Evolutionary conservation across 2,797 vertebrate genomes (phyloP).

Genomic region (Kryptolebias ocellatus): DNA sequence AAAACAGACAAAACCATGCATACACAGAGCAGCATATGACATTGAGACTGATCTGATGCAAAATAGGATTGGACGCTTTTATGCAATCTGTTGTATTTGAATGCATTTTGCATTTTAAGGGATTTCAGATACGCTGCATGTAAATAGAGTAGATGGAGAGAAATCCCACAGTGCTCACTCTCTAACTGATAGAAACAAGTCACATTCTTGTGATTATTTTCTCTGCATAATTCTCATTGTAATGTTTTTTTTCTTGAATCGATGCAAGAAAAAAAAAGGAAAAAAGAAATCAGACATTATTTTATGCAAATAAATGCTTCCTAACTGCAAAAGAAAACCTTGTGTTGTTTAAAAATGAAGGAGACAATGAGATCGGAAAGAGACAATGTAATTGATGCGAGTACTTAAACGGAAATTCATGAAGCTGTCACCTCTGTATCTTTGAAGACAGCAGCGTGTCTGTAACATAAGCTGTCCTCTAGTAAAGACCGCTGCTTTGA

Average conservation of each 20-base stretch:
- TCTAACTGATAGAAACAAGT: constrained; percentile 59
- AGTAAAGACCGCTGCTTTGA: constrained; percentile 63
- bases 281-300: constrained; percentile 1
- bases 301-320: constrained; percentile 29
- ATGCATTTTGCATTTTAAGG: constrained; percentile 62
- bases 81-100: constrained; percentile 59
- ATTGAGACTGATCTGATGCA: constrained; percentile 49
- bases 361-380: constrained; percentile 45
- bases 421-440: constrained; percentile 74
- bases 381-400: constrained; percentile 69
- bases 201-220: constrained; percentile 69
- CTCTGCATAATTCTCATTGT: constrained; percentile 36
- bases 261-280: neutral
- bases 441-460: constrained; percentile 78
- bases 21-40: constrained; percentile 44
- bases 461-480: constrained; percentile 74
- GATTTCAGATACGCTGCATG: constrained; percentile 56
- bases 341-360: constrained; percentile 17
- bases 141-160: constrained; percentile 44
- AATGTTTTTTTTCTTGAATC: constrained; percentile 42
- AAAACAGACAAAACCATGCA: constrained; percentile 18
- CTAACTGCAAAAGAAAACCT: constrained; percentile 16
- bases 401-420: constrained; percentile 75
- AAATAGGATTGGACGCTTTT: constrained; percentile 52
- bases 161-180: constrained; percentile 59